These are phyloP conservation scores for Numida meleagris DNA, from an alignment of 2,113 vertebrate genomes.

Conservation along the genomic window DNA sequence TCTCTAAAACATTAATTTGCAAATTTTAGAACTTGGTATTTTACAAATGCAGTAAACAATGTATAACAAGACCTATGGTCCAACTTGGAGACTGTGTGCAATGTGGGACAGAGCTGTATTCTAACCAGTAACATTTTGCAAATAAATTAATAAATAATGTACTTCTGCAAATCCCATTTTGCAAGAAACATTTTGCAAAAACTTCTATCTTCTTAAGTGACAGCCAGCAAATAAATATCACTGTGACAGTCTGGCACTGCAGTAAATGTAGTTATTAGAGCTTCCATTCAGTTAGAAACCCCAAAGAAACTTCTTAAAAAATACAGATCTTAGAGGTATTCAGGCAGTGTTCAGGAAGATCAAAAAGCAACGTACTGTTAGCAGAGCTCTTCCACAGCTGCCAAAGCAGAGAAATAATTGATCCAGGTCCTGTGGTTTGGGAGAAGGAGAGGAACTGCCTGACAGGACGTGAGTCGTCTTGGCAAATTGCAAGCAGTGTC, in stretches of 20 bases:
- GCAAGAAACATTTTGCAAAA: neutral
- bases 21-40: neutral
- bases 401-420: accelerated
- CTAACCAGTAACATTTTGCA: neutral
- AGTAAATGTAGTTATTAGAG: neutral
- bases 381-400: neutral
- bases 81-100: neutral
- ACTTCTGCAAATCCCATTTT: neutral
- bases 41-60: neutral
- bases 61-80: neutral
- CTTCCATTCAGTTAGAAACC: neutral
- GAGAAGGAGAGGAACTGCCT: neutral
- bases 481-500: neutral
- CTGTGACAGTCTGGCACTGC: neutral
- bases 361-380: accelerated
- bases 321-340: neutral
- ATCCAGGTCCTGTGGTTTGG: accelerated
- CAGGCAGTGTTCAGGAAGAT: neutral
- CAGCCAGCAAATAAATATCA: neutral
- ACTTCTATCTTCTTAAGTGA: neutral
- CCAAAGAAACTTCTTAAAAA: neutral
- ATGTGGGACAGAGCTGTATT: neutral
- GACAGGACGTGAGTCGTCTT: accelerated
- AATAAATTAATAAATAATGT: neutral
- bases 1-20: neutral